Conservation (phyloP, 2,888 invertebrate species). For the Eupithecia centaureata region DNA sequence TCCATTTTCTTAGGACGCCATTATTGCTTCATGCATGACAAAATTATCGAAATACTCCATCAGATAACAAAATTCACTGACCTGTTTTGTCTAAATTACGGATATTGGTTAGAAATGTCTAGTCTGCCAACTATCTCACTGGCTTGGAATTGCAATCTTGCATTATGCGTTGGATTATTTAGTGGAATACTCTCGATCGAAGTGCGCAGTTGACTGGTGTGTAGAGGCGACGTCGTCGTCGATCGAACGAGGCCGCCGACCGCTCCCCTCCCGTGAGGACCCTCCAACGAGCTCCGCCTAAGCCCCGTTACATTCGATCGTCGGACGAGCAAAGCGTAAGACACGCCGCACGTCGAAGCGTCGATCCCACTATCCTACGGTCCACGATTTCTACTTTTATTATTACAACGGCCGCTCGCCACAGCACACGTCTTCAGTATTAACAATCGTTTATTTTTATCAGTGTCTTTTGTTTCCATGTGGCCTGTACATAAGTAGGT, state of each 20-base stretch:
- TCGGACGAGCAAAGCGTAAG: constrained; percentile 46
- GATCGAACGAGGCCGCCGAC: constrained; percentile 51
- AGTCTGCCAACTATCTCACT: constrained; percentile 54
- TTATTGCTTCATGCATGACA: constrained; percentile 32
- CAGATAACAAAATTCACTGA: constrained; percentile 60
- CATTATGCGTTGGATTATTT: constrained; percentile 57
- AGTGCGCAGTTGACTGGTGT: constrained; percentile 44
- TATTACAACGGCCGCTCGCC: constrained; percentile 20
- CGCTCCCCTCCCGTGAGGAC: constrained; percentile 65
- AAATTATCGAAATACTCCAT: not conserved
- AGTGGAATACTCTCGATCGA: constrained; percentile 55
- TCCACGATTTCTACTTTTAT: constrained; percentile 25
- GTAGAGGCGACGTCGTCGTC: constrained; percentile 10
- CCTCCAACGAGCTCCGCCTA: constrained; percentile 38
- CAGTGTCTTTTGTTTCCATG: constrained; percentile 28
- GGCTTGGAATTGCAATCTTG: constrained; percentile 54
- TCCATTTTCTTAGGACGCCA: constrained; percentile 35
- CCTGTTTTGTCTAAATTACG: constrained; percentile 54
- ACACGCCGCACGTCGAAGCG: constrained; percentile 23
- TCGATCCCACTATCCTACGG: not conserved
- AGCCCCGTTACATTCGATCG: constrained; percentile 49
- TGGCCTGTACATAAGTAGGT: constrained; percentile 29
- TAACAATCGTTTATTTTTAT: constrained; percentile 25
- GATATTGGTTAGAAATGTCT: constrained; percentile 44
- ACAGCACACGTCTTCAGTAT: constrained; percentile 30